phyloP scores from a whole-genome alignment of 2,888 invertebrate genomes.

The Cyclophora albipunctata region DNA sequence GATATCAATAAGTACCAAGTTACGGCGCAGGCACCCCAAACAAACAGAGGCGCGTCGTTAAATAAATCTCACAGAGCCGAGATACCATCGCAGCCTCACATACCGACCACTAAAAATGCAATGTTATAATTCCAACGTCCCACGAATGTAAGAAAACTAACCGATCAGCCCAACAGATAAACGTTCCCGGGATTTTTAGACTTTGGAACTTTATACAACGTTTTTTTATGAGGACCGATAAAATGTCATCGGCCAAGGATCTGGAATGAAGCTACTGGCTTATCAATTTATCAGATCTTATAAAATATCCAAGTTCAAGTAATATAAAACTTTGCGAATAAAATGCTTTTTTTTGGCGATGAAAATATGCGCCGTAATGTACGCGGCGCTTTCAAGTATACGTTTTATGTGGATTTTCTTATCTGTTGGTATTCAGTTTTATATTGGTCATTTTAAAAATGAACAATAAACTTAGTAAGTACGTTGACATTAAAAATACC shows the following conservation, averaged over 20 bases:
- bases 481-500: too few relatives aligned
- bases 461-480: too few relatives aligned
- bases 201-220: conserved; percentile 24
- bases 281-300: conserved; percentile 10
- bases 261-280: conserved; percentile 43
- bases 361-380: neutral
- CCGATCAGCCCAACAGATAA: conserved; percentile 38
- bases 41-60: conserved; percentile 24
- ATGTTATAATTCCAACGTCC: conserved; percentile 64
- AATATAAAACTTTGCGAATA: conserved; percentile 6
- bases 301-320: conserved; percentile 3
- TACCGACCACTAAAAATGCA: conserved; percentile 48
- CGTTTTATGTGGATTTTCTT: too few relatives aligned
- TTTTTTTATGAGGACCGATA: conserved; percentile 42
- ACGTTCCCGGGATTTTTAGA: conserved; percentile 26
- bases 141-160: conserved; percentile 38
- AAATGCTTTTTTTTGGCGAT: neutral
- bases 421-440: too few relatives aligned
- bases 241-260: conserved; percentile 41
- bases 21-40: conserved; percentile 3
- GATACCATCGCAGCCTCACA: conserved; percentile 38
- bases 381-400: neutral
- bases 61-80: conserved; percentile 37
- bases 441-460: too few relatives aligned
- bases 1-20: too few relatives aligned